These are phyloP conservation scores for Adelognathus sp. DNA, from an alignment of 2,888 invertebrate species.

Conservation along the genomic window DNA sequence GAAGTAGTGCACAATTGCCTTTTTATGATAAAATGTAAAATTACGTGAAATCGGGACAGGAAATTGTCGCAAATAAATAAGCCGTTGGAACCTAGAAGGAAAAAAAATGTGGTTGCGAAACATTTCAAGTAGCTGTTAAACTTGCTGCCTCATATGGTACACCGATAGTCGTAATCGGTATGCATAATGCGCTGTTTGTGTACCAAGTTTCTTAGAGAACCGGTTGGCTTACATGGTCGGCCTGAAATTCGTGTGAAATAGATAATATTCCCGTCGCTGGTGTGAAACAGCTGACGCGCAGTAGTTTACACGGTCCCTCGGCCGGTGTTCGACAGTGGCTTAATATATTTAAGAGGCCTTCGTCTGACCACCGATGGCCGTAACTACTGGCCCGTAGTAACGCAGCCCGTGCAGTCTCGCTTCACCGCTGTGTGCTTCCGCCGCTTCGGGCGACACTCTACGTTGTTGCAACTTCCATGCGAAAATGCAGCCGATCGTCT, in stretches of 20 bases:
- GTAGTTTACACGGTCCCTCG: neutral
- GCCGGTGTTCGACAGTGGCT: neutral
- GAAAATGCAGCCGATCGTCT: slow-evolving; percentile 9
- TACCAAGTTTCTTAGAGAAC: neutral
- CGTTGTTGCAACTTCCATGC: slow-evolving; percentile 12
- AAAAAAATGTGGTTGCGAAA: no score
- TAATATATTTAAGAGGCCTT: slow-evolving; percentile 32
- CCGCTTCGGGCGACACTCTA: slow-evolving; percentile 3
- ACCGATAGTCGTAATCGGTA: neutral
- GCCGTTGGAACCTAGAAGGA: no score
- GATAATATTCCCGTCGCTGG: neutral
- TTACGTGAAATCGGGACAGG: no score
- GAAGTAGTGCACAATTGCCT: no score
- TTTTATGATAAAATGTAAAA: no score
- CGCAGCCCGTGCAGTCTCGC: slow-evolving; percentile 1
- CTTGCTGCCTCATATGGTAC: no score
- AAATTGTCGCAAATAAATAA: no score
- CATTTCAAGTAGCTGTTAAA: no score
- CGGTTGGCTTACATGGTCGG: neutral
- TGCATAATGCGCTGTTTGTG: neutral
- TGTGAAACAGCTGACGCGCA: neutral
- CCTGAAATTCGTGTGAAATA: neutral
- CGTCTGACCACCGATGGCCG: slow-evolving; percentile 26
- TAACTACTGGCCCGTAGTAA: slow-evolving; percentile 28
- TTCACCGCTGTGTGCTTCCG: neutral